Conservation (phyloP, 2,797 vertebrate genomes). For the Cyprinodon diabolis region DNA sequence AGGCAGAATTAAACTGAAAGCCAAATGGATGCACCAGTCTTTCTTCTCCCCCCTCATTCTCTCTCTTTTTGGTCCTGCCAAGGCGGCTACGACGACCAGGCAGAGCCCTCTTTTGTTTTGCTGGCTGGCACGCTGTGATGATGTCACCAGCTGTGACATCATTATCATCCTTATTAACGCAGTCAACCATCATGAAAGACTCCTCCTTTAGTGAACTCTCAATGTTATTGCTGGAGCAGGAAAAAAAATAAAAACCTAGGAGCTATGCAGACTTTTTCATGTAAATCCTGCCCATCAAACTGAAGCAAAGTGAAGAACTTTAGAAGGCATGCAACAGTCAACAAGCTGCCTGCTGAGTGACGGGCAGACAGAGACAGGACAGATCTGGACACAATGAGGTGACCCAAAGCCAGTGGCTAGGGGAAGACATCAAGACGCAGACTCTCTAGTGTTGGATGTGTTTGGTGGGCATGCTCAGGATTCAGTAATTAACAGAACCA, state of each 20-base stretch:
- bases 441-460: constrained; percentile 54
- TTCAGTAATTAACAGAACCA: constrained; percentile 28
- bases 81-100: constrained; percentile 55
- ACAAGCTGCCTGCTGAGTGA: constrained; percentile 61
- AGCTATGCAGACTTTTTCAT: constrained; percentile 41
- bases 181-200: constrained; percentile 61
- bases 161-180: constrained; percentile 70
- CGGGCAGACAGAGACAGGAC: constrained; percentile 53
- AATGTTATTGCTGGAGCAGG: constrained; percentile 17
- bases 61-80: constrained; percentile 62
- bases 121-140: constrained; percentile 72
- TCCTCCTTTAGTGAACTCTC: constrained; percentile 63
- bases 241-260: constrained; percentile 28
- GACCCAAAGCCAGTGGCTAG: constrained; percentile 50
- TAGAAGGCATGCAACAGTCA: constrained; percentile 75
- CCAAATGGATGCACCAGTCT: constrained; percentile 76
- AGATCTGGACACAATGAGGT: constrained; percentile 64
- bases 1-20: constrained; percentile 70
- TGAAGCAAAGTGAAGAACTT: constrained; percentile 56
- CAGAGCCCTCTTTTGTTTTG: constrained; percentile 70
- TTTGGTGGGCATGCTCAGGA: constrained; percentile 56
- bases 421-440: constrained; percentile 69
- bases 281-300: constrained; percentile 19
- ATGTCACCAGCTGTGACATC: constrained; percentile 75
- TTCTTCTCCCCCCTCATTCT: constrained; percentile 38